Percentiles rank a stretch among this genome's conserved stretches.
Conservation (phyloP, 2,797 vertebrate genomes). For the Artibeus jamaicensis region DNA sequence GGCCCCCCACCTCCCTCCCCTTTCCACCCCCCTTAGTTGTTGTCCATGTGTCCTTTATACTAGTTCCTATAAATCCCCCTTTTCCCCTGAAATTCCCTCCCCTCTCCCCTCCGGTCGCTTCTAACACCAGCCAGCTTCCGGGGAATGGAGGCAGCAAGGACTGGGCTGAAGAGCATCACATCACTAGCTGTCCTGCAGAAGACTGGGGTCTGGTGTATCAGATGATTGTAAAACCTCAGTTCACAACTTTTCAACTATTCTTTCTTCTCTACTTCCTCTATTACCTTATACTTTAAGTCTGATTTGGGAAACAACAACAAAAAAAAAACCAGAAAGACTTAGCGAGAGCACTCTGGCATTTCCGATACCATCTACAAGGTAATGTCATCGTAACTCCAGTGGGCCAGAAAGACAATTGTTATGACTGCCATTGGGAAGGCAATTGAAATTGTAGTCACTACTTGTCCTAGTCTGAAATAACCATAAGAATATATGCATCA, state of each 20-base stretch:
- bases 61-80: too few relatives aligned
- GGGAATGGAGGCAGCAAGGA: background rate
- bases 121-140: background rate
- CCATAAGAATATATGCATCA: background rate
- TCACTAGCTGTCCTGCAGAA: background rate
- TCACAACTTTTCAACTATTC: background rate
- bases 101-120: too few relatives aligned
- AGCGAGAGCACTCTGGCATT: background rate
- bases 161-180: background rate
- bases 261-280: background rate
- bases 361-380: background rate
- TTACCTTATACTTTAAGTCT: background rate
- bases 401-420: background rate
- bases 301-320: background rate
- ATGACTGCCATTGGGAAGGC: background rate
- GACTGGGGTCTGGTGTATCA: background rate
- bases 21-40: too few relatives aligned
- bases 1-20: too few relatives aligned
- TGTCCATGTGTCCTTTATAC: too few relatives aligned
- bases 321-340: background rate
- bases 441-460: background rate
- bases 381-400: background rate
- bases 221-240: background rate
- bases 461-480: constrained; percentile 19
- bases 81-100: too few relatives aligned